Conservation (phyloP, 2,888 invertebrate species). For the Amphipoea lucens region DNA sequence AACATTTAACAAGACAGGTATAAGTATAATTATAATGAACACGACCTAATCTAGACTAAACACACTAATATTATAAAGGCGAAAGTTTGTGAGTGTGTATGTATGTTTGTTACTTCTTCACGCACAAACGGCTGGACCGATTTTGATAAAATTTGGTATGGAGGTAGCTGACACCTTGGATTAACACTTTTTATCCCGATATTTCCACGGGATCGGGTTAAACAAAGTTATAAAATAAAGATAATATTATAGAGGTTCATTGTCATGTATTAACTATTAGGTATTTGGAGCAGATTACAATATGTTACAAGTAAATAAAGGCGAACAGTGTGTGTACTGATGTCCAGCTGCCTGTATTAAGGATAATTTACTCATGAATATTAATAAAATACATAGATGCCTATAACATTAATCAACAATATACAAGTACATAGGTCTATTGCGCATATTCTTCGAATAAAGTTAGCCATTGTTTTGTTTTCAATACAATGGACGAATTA, state of each 20-base stretch:
- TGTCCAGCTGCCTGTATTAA: neutral
- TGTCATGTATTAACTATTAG: neutral
- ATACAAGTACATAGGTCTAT: neutral
- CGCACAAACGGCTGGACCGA: too few species aligned
- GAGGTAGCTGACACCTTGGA: too few species aligned
- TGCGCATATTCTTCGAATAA: slow-evolving; percentile 12
- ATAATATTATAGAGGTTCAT: neutral
- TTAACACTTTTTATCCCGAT: too few species aligned
- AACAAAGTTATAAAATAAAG: neutral
- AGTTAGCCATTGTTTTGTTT: slow-evolving; percentile 28
- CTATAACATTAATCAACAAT: slow-evolving; percentile 6
- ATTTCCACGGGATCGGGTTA: too few species aligned
- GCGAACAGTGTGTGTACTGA: neutral
- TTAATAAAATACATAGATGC: slow-evolving; percentile 6
- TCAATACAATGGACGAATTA: slow-evolving; percentile 33
- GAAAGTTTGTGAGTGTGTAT: too few species aligned
- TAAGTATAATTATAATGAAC: neutral
- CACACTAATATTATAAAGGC: too few species aligned
- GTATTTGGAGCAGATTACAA: slow-evolving; percentile 1
- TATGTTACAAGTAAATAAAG: slow-evolving; percentile 15
- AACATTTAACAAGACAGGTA: neutral
- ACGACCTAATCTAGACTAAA: neutral
- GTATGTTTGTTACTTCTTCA: too few species aligned
- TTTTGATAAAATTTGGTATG: too few species aligned
- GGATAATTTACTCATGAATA: slow-evolving; percentile 29